A percentile compares a stretch with the other conserved stretches of the same genome.
phyloP scores from a whole-genome alignment of 2,797 vertebrate genomes.

The Rhinella marina region DNA sequence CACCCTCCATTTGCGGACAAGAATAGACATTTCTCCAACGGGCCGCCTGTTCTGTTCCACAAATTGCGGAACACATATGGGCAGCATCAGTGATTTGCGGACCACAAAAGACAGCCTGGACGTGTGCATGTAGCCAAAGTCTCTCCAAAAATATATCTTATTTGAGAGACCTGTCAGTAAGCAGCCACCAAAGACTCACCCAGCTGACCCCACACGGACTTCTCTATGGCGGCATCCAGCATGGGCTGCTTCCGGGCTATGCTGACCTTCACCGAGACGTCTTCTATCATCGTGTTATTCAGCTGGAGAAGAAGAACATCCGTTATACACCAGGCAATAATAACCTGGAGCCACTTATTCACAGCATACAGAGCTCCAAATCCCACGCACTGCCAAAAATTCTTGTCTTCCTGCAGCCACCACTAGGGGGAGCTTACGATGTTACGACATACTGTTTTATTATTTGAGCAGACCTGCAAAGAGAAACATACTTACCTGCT shows the following conservation, averaged over 20 bases:
- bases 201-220: constrained; percentile 89
- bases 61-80: too few species aligned
- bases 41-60: too few species aligned
- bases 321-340: background rate
- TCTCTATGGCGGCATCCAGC: constrained; percentile 88
- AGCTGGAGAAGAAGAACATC: constrained; percentile 69
- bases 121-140: too few species aligned
- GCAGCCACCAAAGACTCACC: constrained; percentile 73
- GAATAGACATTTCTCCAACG: too few species aligned
- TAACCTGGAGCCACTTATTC: background rate
- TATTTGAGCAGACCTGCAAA: too few species aligned
- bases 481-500: too few species aligned
- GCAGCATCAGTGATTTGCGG: too few species aligned
- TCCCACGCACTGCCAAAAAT: background rate
- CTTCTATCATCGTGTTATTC: constrained; percentile 83
- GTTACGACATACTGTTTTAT: background rate
- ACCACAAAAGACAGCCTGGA: too few species aligned
- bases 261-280: constrained; percentile 88
- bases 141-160: background rate
- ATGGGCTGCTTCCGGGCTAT: constrained; percentile 94
- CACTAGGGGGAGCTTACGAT: background rate
- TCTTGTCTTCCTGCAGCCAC: background rate
- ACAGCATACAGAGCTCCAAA: background rate
- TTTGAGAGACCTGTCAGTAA: background rate
- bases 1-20: too few species aligned